Conservation (phyloP, 1,140 invertebrate genomes). For the Chelonus insularis region DNA sequence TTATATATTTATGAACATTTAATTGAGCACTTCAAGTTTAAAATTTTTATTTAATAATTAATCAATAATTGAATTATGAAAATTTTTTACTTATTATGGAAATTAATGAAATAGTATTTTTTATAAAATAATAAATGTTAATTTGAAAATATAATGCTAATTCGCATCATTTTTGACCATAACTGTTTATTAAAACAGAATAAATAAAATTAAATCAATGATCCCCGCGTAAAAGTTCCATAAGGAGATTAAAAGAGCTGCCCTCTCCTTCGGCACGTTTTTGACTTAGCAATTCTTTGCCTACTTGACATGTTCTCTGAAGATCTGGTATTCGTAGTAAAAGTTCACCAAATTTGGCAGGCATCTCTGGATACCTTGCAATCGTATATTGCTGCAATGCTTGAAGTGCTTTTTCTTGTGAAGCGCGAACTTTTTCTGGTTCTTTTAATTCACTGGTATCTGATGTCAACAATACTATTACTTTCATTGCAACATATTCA, state of each 20-base stretch:
- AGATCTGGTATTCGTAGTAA: constrained; percentile 91
- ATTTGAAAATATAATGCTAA: too few species aligned
- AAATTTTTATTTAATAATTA: too few species aligned
- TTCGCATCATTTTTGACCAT: too few species aligned
- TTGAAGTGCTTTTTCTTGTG: constrained; percentile 91
- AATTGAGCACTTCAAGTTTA: too few species aligned
- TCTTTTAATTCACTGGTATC: constrained; percentile 91
- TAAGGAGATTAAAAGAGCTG: constrained; percentile 89
- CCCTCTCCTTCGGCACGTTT: constrained; percentile 86
- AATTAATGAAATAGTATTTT: too few species aligned
- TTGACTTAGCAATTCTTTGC: constrained; percentile 86
- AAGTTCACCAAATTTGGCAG: constrained; percentile 93
- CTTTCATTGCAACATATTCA: constrained; percentile 96
- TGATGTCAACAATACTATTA: constrained; percentile 90
- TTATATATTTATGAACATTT: too few species aligned
- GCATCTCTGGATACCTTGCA: constrained; percentile 87
- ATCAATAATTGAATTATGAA: too few species aligned
- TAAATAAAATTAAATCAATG: constrained; percentile 64
- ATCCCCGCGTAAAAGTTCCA: constrained; percentile 92
- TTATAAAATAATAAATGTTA: too few species aligned
- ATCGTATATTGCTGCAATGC: constrained; percentile 90
- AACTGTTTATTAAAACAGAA: not conserved
- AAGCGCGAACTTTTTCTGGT: constrained; percentile 86
- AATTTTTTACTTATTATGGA: too few species aligned
- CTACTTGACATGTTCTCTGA: constrained; percentile 91